Conservation (phyloP, 2,888 invertebrate genomes). For the Unio pictorum region DNA sequence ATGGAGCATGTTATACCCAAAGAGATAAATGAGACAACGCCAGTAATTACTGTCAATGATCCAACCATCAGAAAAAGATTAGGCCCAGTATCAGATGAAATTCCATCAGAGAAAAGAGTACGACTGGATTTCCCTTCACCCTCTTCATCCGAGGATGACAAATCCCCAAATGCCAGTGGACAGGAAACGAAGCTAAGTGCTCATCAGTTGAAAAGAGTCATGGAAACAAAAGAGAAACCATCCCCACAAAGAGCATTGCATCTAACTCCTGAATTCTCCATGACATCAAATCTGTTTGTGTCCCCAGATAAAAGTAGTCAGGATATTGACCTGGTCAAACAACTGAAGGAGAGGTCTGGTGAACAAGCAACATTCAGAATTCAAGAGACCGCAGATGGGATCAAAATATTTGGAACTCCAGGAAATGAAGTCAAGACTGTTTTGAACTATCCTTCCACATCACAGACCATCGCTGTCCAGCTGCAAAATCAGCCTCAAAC, state of each 20-base stretch:
- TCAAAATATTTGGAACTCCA: not conserved
- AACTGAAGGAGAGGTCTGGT: conserved; percentile 2
- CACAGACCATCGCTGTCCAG: conserved; percentile 30
- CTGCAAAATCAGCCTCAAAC: conserved; percentile 32
- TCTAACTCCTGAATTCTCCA: conserved; percentile 47
- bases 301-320: no score
- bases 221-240: conserved; percentile 25
- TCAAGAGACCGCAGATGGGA: conserved; percentile 4
- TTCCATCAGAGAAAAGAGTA: conserved; percentile 44
- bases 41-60: conserved; percentile 23
- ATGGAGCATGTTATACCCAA: conserved; percentile 9
- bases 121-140: conserved; percentile 51
- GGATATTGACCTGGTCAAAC: no score
- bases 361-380: conserved; percentile 3
- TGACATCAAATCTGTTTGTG: not conserved
- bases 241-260: conserved; percentile 52
- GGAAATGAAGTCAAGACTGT: no score
- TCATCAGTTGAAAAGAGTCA: conserved; percentile 26
- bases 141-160: conserved; percentile 34
- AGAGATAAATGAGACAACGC: conserved; percentile 36
- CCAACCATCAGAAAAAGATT: conserved; percentile 28
- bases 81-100: conserved; percentile 11
- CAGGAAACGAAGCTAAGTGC: conserved; percentile 18
- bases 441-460: no score
- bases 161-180: conserved; percentile 16